Evolutionary conservation across 2,113 vertebrate genomes (phyloP).

Genomic region (Rana temporaria): DNA sequence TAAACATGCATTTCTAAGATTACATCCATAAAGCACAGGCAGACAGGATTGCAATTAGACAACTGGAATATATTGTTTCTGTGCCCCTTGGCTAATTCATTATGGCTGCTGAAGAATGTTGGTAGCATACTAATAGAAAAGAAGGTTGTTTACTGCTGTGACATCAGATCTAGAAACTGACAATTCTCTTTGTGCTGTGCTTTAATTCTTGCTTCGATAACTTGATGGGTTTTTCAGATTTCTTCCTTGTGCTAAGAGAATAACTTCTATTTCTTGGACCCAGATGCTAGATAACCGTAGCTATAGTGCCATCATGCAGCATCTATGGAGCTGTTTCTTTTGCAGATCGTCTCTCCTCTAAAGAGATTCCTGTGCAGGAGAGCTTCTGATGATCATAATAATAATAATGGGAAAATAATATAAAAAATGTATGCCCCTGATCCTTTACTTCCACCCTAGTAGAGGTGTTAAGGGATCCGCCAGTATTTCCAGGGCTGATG

Average conservation of each 20-base stretch:
- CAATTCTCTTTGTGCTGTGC: background rate
- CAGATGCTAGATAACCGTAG: too few species aligned
- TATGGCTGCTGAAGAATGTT: slow-evolving; percentile 55
- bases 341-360: too few species aligned
- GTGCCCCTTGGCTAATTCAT: slow-evolving; percentile 58
- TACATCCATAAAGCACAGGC: slow-evolving; percentile 57
- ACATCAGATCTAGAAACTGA: slow-evolving; percentile 25
- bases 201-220: slow-evolving; percentile 10
- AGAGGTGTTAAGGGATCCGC: too few species aligned
- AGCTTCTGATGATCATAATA: too few species aligned
- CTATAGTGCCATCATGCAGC: too few species aligned
- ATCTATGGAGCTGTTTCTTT: too few species aligned
- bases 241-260: background rate
- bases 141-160: slow-evolving; percentile 43
- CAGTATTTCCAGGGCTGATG: too few species aligned
- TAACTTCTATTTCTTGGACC: too few species aligned
- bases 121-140: slow-evolving; percentile 51
- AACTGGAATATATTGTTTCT: slow-evolving; percentile 58
- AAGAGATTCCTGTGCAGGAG: too few species aligned
- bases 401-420: too few species aligned
- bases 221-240: slow-evolving; percentile 27
- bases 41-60: slow-evolving; percentile 58
- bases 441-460: too few species aligned
- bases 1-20: slow-evolving; percentile 56
- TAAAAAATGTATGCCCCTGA: too few species aligned